Evolutionary conservation across 2,888 invertebrate genomes (phyloP).

Genomic region (Pandemis heparana): DNA sequence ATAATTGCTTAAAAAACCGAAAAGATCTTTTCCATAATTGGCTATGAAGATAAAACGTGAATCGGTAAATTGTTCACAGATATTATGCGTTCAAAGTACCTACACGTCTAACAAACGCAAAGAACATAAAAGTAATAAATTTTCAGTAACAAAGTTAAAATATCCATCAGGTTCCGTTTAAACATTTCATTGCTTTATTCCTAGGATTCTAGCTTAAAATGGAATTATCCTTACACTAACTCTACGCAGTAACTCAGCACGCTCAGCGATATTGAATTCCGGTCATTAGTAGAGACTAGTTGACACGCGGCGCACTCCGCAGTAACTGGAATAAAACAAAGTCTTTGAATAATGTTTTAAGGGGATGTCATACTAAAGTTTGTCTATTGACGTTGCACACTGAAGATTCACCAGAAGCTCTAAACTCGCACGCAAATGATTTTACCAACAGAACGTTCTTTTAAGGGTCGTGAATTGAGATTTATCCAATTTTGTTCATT

Average conservation of each 20-base stretch:
- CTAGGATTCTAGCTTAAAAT: background rate
- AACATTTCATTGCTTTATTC: background rate
- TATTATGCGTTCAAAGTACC: too few relatives aligned
- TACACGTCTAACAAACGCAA: too few relatives aligned
- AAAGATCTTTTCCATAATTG: too few relatives aligned
- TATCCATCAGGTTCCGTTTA: background rate
- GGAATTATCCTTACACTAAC: background rate
- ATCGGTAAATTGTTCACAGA: too few relatives aligned
- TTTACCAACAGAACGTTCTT: too few relatives aligned
- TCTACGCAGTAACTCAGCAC: background rate
- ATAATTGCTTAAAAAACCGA: too few relatives aligned
- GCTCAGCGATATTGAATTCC: background rate
- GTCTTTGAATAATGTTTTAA: background rate
- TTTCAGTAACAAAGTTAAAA: too few relatives aligned
- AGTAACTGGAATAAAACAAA: background rate
- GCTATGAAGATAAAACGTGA: too few relatives aligned
- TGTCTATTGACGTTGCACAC: background rate
- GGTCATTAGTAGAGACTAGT: background rate
- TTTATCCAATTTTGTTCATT: too few relatives aligned
- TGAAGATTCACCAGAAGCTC: background rate
- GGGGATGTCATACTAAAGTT: background rate
- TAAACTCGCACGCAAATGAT: too few relatives aligned
- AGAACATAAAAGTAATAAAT: background rate
- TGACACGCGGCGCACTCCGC: background rate
- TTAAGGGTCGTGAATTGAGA: too few relatives aligned